Base-by-base conservation (phyloP, 1,140 invertebrate genomes). In the Laupala kohalensis region DNA sequence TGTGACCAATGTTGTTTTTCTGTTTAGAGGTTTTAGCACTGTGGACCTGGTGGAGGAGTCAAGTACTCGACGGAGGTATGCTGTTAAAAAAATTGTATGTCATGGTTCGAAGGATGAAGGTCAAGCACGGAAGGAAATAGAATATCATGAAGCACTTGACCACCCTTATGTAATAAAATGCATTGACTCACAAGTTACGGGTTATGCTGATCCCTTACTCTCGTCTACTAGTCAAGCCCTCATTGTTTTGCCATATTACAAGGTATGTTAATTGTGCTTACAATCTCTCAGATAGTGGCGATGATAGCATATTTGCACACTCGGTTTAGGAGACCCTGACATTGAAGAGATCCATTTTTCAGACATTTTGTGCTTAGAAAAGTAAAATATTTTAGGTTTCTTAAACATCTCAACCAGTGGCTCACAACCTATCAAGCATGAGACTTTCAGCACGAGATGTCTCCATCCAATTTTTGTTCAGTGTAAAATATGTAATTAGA, bases 81-180 rank as follows among this genome's bases (percentile, higher is more conserved):
- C 92, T 13, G 79, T 94, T 53, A 95, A 95, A 81, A 86, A 90
- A 76, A 92, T 95, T 64, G 84, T 86, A 64, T 93, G 91, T 78
- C 91, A 94, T 80, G 87, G 88, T 69, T 82, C 87, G 73, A 90
- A 92, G 73, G 93, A 95, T 78, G 89, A 93, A 76, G 85, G 86
- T 76, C 79, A 86, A 73, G 92, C 91, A 0, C 77, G 88, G 74
- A 84, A 86, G 74, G 93, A 95, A 84, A 88, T 93, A 69, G 87
- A 92, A 74, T 88, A 90, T 76, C 89, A 90, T 77, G 86, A 85
- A 71, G 82, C 84, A 75, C 80, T 93, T 9, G 84, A 86, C 67
- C 92, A 93, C 81, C 86, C 86, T 23, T 91, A 93, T 79, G 85
- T 95, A n/a, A 87, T 94, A 71, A 85, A 88, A 72, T 86, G 91